phyloP scores from a whole-genome alignment of 2,797 vertebrate species.

The Ptychadena robeensis region DNA sequence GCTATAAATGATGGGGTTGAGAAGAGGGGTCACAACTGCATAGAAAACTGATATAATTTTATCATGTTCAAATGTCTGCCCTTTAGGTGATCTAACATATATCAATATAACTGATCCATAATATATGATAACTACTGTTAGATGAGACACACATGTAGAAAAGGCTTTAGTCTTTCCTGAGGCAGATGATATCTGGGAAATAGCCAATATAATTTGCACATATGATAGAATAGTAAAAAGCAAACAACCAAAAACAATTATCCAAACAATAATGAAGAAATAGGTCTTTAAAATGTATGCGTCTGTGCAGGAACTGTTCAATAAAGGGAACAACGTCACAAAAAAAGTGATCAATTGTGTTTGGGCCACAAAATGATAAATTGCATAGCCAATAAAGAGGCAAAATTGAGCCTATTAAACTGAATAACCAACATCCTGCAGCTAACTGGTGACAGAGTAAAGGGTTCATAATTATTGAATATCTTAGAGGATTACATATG shows the following conservation, averaged over 20 bases:
- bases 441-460: neutral
- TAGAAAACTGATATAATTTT: slow-evolving; percentile 12
- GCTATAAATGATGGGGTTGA: slow-evolving; percentile 34
- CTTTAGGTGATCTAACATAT: slow-evolving; percentile 36
- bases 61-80: slow-evolving; percentile 4
- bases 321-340: slow-evolving; percentile 32
- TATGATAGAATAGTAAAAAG: slow-evolving; percentile 27
- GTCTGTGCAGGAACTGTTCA: slow-evolving; percentile 26
- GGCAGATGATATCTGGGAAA: neutral
- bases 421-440: slow-evolving; percentile 21
- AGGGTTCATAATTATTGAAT: slow-evolving; percentile 30
- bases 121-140: slow-evolving; percentile 14
- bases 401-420: slow-evolving; percentile 3
- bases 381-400: slow-evolving; percentile 8
- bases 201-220: neutral
- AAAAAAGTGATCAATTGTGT: slow-evolving; percentile 24
- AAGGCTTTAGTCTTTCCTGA: slow-evolving; percentile 28
- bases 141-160: slow-evolving; percentile 26
- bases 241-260: slow-evolving; percentile 10
- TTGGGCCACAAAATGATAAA: slow-evolving; percentile 15
- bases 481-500: slow-evolving; percentile 30
- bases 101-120: slow-evolving; percentile 25
- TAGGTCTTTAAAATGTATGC: neutral
- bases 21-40: slow-evolving; percentile 5
- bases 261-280: slow-evolving; percentile 13